Percentiles rank a stretch among this genome's conserved stretches.
phyloP scores from a whole-genome alignment of 2,888 invertebrate species.

The Latrodectus hesperus region DNA sequence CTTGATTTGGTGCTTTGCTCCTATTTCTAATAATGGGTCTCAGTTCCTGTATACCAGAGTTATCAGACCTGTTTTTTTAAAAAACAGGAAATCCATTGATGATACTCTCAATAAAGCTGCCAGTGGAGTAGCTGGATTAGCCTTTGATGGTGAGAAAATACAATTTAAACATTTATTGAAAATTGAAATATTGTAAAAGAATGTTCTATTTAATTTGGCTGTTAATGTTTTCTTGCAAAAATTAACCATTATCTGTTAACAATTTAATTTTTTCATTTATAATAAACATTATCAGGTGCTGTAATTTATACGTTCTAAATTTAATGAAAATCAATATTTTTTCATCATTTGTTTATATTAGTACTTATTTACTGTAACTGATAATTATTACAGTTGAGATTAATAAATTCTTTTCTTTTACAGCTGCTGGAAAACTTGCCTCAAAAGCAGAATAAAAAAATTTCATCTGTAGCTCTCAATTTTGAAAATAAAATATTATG shows the following conservation, averaged over 20 bases:
- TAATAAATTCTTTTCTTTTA: not conserved
- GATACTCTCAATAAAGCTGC: constrained; percentile 50
- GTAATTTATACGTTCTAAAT: too few relatives aligned
- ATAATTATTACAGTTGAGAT: not conserved
- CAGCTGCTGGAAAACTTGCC: constrained; percentile 37
- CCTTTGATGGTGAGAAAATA: constrained; percentile 27
- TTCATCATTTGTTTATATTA: too few relatives aligned
- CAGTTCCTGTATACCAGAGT: constrained; percentile 83
- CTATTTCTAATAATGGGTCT: constrained; percentile 88
- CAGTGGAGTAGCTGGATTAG: constrained; percentile 45
- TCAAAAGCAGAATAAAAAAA: constrained; percentile 24
- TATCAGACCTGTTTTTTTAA: constrained; percentile 88
- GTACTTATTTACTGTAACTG: too few relatives aligned
- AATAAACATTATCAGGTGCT: too few relatives aligned
- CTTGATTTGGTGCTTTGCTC: constrained; percentile 91
- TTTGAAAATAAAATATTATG: too few relatives aligned
- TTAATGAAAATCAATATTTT: too few relatives aligned
- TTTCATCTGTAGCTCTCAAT: not conserved
- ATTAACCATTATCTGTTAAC: too few relatives aligned
- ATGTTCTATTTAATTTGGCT: too few relatives aligned
- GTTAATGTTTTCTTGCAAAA: too few relatives aligned
- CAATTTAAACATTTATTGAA: too few relatives aligned
- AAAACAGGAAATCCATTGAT: constrained; percentile 80
- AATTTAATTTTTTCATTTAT: too few relatives aligned
- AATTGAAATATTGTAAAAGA: too few relatives aligned